Evolutionary conservation across 2,113 vertebrate genomes (phyloP).

Genomic region (Nycticebus coucang): DNA sequence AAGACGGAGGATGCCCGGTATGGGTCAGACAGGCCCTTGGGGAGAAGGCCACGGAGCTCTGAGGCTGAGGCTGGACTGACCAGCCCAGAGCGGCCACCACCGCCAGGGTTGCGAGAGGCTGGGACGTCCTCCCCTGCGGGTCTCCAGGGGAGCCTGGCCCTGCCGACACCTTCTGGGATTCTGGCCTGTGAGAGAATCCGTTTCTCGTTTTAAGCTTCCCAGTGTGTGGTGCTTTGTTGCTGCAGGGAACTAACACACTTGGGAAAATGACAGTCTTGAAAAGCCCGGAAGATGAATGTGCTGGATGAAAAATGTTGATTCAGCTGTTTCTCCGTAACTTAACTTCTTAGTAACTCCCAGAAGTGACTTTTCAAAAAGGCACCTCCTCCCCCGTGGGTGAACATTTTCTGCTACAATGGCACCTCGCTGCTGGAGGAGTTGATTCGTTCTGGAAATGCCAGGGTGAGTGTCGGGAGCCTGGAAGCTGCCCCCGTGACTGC

Average conservation of each 20-base stretch:
- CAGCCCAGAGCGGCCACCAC: neutral
- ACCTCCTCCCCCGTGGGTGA: fast-evolving
- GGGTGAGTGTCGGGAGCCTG: conserved; percentile 23
- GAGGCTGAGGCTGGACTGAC: fast-evolving
- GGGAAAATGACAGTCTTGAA: fast-evolving
- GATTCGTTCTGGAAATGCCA: neutral
- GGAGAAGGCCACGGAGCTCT: fast-evolving
- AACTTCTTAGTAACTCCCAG: neutral
- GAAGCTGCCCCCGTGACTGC: neutral
- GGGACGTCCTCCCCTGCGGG: too few species aligned
- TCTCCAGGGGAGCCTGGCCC: neutral
- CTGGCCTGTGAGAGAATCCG: neutral
- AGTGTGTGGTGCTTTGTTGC: neutral
- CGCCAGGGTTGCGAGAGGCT: neutral
- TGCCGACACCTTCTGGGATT: neutral
- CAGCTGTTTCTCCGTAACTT: neutral
- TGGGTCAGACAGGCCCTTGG: neutral
- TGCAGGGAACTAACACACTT: neutral
- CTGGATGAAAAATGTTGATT: fast-evolving
- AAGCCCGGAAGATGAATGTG: neutral
- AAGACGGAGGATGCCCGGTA: fast-evolving
- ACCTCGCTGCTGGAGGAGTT: fast-evolving
- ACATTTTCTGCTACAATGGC: neutral
- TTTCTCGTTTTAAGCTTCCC: neutral
- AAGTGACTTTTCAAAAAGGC: neutral